Evolutionary conservation across 2,888 invertebrate species (phyloP), one percentile per base, ranked within the genome.

Genomic region (Morpho helenor): DNA sequence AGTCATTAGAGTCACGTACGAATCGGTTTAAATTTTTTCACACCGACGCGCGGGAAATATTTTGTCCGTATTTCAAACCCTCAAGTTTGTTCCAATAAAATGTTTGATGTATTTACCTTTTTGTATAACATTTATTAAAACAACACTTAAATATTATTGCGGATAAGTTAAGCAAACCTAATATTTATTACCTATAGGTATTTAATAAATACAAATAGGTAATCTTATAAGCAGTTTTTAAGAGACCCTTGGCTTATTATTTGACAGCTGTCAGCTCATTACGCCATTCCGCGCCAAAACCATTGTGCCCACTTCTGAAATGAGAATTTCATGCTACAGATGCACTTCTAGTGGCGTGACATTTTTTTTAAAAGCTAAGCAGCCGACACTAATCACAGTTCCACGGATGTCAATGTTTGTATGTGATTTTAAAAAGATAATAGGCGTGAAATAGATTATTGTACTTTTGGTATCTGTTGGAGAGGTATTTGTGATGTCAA

Each of bases 261-360:
- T 47, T 67, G 67, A 65, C 70, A 69, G 69, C 69, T 69, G 70
- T 67, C 68, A 68, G 57, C 55, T 63, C 50, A 60, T 61, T 59
- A 55, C 59, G 48, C 41, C 41, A 51, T 59, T 66, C 60, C 59
- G 57, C 65, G 65, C 61, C 63, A 52, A 60, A 67, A 62, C 56
- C 52, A 58, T 57, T 62, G 16, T 40, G 7, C 7, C 63, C 62
- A 62, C 68, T 69, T 73, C 65, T 63, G 67, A 69, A 68, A 48
- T 54, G 54, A 66, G 68, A 73, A 84, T 83, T 82, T 82, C 77
- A 83, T 77, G 81, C 74, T 68, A 74, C 81, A 82, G 81, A 81
- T 82, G 82, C 63, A 65, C 42, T 52, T 72, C 51, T 67, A 79
- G 80, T 75, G 76, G 73, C 79, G 75, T 80, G 75, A 76, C 69